phyloP scores from a whole-genome alignment of 2,113 vertebrate species.

The Sciurus niger region DNA sequence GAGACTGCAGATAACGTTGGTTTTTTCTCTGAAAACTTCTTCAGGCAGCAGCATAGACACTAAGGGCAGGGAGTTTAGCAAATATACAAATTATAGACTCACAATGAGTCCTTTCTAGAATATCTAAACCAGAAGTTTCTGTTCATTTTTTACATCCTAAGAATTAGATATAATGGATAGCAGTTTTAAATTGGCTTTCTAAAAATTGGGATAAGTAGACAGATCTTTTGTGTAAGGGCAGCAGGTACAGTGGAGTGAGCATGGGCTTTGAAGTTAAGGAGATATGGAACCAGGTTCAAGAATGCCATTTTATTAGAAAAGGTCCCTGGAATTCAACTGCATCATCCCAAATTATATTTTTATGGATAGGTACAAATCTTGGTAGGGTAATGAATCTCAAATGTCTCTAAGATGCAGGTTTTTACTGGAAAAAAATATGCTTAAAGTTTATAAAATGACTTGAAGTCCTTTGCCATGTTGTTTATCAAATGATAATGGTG shows the following conservation, averaged over 20 bases:
- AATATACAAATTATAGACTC: not conserved
- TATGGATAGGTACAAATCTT: not conserved
- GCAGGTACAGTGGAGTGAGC: no score
- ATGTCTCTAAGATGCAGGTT: not conserved
- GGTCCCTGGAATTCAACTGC: not conserved
- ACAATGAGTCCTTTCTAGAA: not conserved
- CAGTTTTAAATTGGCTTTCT: not conserved
- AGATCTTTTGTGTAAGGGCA: not conserved
- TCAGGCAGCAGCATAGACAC: not conserved
- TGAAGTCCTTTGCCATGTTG: not conserved
- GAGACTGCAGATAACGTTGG: not conserved
- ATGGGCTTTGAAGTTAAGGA: no score
- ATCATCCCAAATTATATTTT: not conserved
- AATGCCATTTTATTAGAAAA: not conserved
- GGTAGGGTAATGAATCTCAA: not conserved
- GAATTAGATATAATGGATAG: not conserved
- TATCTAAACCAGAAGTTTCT: not conserved
- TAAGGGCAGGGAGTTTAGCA: not conserved
- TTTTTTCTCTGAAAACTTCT: not conserved
- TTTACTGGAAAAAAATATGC: constrained; percentile 6
- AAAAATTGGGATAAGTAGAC: not conserved
- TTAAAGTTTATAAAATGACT: not conserved
- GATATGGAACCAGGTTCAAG: not conserved
- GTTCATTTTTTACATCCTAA: not conserved
- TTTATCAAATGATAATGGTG: not conserved